phyloP scores from a whole-genome alignment of 2,797 vertebrate species.

The Crax fasciolata region DNA sequence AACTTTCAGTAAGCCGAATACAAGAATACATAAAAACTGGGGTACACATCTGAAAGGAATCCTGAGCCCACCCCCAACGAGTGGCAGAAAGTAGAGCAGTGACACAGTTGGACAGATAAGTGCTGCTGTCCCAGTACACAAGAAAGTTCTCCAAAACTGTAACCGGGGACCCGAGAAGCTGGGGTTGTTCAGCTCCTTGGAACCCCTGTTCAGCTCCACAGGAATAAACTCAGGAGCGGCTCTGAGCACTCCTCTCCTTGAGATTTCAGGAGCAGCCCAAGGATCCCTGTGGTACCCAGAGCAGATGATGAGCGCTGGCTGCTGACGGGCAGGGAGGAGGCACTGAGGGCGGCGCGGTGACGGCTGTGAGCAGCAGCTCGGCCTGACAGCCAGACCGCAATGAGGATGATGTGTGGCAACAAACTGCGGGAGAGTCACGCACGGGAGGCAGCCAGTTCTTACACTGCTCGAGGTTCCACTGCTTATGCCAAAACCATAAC shows the following conservation, averaged over 20 bases:
- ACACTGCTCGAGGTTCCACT: background rate
- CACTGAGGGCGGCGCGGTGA: background rate
- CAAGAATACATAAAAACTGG: background rate
- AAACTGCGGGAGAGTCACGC: background rate
- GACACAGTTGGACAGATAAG: background rate
- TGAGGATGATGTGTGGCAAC: background rate
- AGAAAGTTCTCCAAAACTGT: background rate
- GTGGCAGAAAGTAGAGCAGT: background rate
- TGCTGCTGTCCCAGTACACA: background rate
- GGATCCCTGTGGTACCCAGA: background rate
- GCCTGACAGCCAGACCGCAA: background rate
- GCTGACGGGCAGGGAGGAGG: background rate
- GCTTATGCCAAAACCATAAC: background rate
- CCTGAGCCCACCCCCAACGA: background rate
- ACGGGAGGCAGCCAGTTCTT: background rate
- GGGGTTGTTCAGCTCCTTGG: background rate
- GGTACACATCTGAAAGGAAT: conserved; percentile 12
- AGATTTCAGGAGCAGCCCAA: background rate
- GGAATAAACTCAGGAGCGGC: background rate
- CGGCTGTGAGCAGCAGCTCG: background rate
- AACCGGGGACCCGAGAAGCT: background rate
- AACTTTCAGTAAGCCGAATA: conserved; percentile 22
- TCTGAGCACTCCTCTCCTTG: background rate
- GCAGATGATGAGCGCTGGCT: fast-evolving
- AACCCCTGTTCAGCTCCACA: background rate